Percentiles rank a stretch among this genome's conserved stretches.
phyloP scores from a whole-genome alignment of 2,888 invertebrate species.

The Brassicogethes aeneus region DNA sequence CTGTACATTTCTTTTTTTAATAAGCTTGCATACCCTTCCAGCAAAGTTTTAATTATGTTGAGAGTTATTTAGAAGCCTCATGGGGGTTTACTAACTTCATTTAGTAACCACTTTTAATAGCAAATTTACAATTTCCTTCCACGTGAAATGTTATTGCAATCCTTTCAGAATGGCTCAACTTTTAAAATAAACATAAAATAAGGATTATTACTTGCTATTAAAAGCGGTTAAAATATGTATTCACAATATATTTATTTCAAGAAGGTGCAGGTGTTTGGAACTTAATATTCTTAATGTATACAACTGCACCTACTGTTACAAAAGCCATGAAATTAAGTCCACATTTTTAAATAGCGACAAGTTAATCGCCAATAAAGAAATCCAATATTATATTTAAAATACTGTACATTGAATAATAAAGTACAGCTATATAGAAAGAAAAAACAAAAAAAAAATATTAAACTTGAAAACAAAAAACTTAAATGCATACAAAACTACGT shows the following conservation, averaged over 20 bases:
- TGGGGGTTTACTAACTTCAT: constrained; percentile 32
- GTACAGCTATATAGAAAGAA: constrained; percentile 11
- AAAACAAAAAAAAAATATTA: constrained; percentile 15
- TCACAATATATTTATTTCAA: constrained; percentile 23
- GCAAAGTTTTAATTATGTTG: constrained; percentile 31
- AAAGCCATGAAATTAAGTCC: constrained; percentile 22
- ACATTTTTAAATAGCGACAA: constrained; percentile 14
- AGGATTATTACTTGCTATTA: constrained; percentile 20
- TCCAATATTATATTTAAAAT: constrained; percentile 20
- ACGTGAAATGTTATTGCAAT: background rate
- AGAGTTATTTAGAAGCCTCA: constrained; percentile 30
- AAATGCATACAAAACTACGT: constrained; percentile 4
- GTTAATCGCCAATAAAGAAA: constrained; percentile 14
- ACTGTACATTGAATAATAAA: constrained; percentile 17
- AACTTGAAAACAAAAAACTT: constrained; percentile 9
- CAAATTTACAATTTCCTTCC: constrained; percentile 14
- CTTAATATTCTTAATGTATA: constrained; percentile 5
- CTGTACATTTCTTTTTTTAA: constrained; percentile 19
- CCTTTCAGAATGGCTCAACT: background rate
- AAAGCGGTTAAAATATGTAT: constrained; percentile 20
- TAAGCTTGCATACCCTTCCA: constrained; percentile 39
- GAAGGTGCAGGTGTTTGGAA: constrained; percentile 21
- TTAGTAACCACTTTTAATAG: constrained; percentile 18
- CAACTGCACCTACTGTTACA: constrained; percentile 29
- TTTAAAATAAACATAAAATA: background rate